Conservation (phyloP, 1,140 invertebrate genomes). For the Brachionus rubens region DNA sequence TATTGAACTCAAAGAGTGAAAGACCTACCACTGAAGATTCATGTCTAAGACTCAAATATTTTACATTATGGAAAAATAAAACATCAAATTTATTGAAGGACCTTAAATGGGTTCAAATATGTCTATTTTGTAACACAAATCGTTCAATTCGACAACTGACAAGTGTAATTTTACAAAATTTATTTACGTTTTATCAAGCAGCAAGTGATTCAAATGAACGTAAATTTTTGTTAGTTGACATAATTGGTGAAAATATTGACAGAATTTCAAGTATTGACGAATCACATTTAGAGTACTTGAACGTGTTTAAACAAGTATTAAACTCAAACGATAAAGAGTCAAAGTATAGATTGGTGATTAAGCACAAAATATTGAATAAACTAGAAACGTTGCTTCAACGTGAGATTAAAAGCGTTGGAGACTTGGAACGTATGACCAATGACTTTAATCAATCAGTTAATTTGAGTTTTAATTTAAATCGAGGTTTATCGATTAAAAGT, state of each 20-base stretch:
- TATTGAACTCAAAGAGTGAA: neutral
- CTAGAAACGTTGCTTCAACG: slow-evolving; percentile 79
- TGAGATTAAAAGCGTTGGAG: slow-evolving; percentile 80
- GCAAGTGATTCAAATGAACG: neutral
- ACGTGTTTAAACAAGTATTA: neutral
- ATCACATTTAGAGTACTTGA: neutral
- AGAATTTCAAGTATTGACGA: neutral
- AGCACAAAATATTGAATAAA: slow-evolving; percentile 72
- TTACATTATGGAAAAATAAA: neutral
- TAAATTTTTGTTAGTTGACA: slow-evolving; percentile 71
- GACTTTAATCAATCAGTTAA: neutral
- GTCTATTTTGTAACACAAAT: slow-evolving; percentile 6
- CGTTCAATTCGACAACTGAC: neutral
- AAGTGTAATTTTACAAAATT: neutral
- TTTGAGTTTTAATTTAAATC: slow-evolving; percentile 17
- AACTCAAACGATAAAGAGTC: slow-evolving; percentile 48
- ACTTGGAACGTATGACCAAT: slow-evolving; percentile 68
- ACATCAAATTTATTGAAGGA: neutral
- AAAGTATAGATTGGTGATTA: slow-evolving; percentile 76
- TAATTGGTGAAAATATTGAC: slow-evolving; percentile 64
- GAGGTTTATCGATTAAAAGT: slow-evolving; percentile 77
- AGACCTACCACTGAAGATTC: neutral
- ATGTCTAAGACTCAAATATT: neutral
- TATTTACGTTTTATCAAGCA: neutral
- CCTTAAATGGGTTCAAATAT: slow-evolving; percentile 1